Base-by-base conservation (phyloP, 30 jellyfish, hydroid and myxozoan species). In the Hydractinia echinata region DNA sequence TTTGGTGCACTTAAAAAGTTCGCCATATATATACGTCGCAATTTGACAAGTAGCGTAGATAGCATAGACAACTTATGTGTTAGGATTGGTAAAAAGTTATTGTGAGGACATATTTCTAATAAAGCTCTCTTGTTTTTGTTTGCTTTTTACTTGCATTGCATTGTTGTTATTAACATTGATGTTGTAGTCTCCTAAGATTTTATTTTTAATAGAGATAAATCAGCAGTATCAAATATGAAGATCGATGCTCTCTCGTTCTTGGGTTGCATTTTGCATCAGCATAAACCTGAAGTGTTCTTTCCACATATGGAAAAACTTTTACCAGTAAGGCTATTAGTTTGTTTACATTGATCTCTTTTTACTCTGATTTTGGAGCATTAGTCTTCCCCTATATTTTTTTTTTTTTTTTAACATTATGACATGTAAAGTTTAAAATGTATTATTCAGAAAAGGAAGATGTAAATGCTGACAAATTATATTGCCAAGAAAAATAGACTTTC, bases 151-250 rank as follows among this genome's bases (percentile, higher is more conserved):
- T 30, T 48, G 3, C 20, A n/a, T 16, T 30, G 15, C 1, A 16
- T 13, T 60, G n/a, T 60, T n/a, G 50, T 52, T 18, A 7, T 6
- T 7, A 4, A 72, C 44, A 30, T 30, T 30, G 44, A 1, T 30
- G 44, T 30, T 30, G 1, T 30, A 0, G 44, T 30, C 44, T 11
- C 15, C 50, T 30, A 74, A 68, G 79, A 73, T 13, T 9, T 76
- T 8, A 4, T 16, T 76, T 76, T 51, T 15, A 21, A 21, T 71
- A 90, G 97, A 61, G 97, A 90, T 83, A 85, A 85, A 56, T 71
- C 89, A 6, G 85, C 97, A 67, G 82, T 95, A 68, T 90, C 97
- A 50, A 90, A 90, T 53, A 90, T 90, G 95, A 90, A 90, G 67
- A 90, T 90, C 66, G 97, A 90, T 81, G 79, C 97, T 3, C 76